Evolutionary conservation across 2,888 invertebrate genomes (phyloP).

Genomic region (Rhyacophila evoluta): DNA sequence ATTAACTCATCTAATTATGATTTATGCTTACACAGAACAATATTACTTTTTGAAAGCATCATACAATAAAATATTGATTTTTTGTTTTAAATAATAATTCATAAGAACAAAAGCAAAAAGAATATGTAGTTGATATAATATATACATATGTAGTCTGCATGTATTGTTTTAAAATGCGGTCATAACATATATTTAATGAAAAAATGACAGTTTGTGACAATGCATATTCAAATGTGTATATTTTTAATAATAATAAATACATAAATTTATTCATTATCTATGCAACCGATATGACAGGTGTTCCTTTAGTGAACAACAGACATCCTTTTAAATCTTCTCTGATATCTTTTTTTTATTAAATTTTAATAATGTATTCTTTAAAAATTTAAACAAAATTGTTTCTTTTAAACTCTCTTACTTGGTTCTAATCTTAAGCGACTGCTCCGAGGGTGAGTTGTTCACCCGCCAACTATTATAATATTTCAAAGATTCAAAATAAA

Average conservation of each 20-base stretch:
- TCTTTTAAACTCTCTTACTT: background rate
- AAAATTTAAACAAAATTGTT: constrained; percentile 12
- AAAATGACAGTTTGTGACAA: constrained; percentile 45
- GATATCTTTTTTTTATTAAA: constrained; percentile 7
- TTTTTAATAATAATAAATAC: constrained; percentile 31
- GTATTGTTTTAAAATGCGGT: constrained; percentile 12
- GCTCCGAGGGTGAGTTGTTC: background rate
- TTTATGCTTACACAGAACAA: constrained; percentile 51
- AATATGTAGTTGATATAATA: constrained; percentile 19
- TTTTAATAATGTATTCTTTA: background rate
- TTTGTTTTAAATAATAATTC: constrained; percentile 29
- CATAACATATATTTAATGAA: background rate
- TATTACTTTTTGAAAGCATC: constrained; percentile 49
- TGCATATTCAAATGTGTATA: constrained; percentile 38
- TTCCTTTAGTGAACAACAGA: background rate
- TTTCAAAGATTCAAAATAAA: background rate
- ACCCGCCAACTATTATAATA: background rate
- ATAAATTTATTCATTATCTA: constrained; percentile 35
- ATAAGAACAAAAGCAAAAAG: constrained; percentile 45
- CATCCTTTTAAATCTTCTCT: background rate
- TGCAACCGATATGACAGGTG: constrained; percentile 28
- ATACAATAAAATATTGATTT: constrained; percentile 45
- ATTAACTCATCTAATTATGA: constrained; percentile 52
- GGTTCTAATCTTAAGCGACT: background rate
- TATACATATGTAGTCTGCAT: constrained; percentile 4